Conservation (phyloP, 2,797 vertebrate species). For the Alexandromys oeconomus region DNA sequence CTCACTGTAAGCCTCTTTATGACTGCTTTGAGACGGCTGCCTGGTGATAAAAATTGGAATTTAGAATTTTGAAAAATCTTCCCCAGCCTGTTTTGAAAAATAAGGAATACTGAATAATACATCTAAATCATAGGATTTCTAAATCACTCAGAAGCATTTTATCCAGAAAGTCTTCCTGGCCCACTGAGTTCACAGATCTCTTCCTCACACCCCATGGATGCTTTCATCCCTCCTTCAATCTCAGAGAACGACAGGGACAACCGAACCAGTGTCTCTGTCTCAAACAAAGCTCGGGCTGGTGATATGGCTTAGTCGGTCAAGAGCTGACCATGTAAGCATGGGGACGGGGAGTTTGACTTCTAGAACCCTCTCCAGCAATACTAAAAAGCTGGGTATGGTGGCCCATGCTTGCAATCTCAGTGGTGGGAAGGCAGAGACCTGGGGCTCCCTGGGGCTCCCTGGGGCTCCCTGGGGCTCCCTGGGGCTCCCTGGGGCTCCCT, state of each 20-base stretch:
- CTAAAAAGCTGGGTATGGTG: no score
- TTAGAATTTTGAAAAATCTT: not conserved
- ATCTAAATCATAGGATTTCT: not conserved
- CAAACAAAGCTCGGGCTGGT: not conserved
- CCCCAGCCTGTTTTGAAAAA: not conserved
- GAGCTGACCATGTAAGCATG: not conserved
- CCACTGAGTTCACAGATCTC: not conserved
- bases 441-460: no score
- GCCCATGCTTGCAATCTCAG: not conserved
- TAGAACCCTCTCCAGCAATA: not conserved
- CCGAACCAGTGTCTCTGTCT: not conserved
- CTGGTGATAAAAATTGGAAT: not conserved
- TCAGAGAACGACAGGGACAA: not conserved
- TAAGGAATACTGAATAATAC: not conserved
- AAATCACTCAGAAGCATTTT: not conserved
- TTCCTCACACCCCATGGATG: rapidly evolving
- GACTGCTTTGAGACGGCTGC: not conserved
- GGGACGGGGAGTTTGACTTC: not conserved
- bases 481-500: no score
- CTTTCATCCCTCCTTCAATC: rapidly evolving
- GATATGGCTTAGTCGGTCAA: not conserved
- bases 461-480: no score
- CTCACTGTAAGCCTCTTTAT: not conserved
- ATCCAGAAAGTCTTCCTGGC: not conserved
- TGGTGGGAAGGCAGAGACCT: not conserved